Evolutionary conservation across 2,888 invertebrate species (phyloP), one percentile per base, ranked within the genome.

Genomic region (Rotaria socialis): DNA sequence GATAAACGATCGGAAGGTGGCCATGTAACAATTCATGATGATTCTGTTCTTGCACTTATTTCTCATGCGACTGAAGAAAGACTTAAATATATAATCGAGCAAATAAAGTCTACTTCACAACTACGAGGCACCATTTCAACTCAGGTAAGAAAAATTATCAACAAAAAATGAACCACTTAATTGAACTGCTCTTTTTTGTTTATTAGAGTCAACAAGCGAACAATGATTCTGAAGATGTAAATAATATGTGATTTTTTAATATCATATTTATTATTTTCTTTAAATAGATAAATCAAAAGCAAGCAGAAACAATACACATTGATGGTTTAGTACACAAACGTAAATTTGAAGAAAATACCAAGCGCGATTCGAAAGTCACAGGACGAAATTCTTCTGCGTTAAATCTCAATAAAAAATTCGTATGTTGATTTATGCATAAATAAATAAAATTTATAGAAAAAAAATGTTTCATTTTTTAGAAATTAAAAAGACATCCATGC

Each of bases 241-340:
- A 52, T 50, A 8, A 16, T 16, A 16, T 55, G 22, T 22, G 19
- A 55, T 22, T 19, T 22, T 1, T 0, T 55, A 55, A 14, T 52
- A 16, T 52, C 4, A 52, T 14, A 52, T 84, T 14, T 84, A 11
- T 35, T 43, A 27, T 84, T 86, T 88, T 47, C 86, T 87, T 87
- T 87, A 89, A 88, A 47, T 89, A 97, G 94, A 95, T 97, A 95
- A 97, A 97, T 92, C 93, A 96, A 87, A 96, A 95, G 0, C 96
- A 97, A 91, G 93, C 96, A 92, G 93, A 95, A 89, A 97, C 97
- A 56, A 97, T 97, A 43, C 92, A 97, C 88, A 95, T 96, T 92
- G 97, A 97, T 89, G 97, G 97, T 87, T 95, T 96, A n/a, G 93
- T 97, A 87, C 97, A 97, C 92, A 97, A 96, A 91, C 94, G 95